Percentiles rank a stretch among this genome's conserved stretches.
phyloP scores from a whole-genome alignment of 2,888 invertebrate genomes.

The Crossocerus cetratus region DNA sequence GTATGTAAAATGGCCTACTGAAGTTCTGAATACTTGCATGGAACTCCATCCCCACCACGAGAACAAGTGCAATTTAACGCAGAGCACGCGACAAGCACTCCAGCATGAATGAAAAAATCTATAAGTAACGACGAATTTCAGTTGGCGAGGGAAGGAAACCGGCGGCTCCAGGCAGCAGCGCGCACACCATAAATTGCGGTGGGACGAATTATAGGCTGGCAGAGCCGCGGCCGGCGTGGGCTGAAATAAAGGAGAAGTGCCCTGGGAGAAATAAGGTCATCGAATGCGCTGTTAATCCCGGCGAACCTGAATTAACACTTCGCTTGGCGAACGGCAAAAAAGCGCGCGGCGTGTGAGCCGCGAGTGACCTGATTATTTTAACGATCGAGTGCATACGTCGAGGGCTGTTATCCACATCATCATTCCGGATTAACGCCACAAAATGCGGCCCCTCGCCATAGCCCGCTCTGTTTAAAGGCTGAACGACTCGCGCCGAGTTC shows the following conservation, averaged over 20 bases:
- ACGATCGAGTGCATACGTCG: background rate
- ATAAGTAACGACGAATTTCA: too few relatives aligned
- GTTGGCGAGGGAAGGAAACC: too few relatives aligned
- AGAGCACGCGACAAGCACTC: too few relatives aligned
- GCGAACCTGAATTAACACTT: background rate
- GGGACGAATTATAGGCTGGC: background rate
- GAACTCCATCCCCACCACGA: background rate
- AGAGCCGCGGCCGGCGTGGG: background rate
- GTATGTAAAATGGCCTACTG: slow-evolving; percentile 12
- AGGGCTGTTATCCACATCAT: background rate
- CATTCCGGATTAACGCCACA: background rate
- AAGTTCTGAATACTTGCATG: slow-evolving; percentile 2
- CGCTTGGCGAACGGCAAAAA: background rate
- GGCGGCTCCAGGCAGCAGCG: too few relatives aligned
- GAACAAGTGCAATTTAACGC: too few relatives aligned
- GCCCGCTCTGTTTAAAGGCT: background rate
- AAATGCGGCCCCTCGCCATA: background rate
- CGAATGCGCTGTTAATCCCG: background rate
- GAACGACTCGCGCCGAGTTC: background rate
- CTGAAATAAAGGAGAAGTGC: background rate
- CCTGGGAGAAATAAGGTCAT: background rate
- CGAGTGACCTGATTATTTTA: background rate
- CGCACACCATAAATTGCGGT: background rate
- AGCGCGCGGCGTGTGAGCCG: background rate
- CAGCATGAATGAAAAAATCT: too few relatives aligned